Base-by-base conservation (phyloP, 2,888 invertebrate genomes). In the Cryptocephalus primarius region DNA sequence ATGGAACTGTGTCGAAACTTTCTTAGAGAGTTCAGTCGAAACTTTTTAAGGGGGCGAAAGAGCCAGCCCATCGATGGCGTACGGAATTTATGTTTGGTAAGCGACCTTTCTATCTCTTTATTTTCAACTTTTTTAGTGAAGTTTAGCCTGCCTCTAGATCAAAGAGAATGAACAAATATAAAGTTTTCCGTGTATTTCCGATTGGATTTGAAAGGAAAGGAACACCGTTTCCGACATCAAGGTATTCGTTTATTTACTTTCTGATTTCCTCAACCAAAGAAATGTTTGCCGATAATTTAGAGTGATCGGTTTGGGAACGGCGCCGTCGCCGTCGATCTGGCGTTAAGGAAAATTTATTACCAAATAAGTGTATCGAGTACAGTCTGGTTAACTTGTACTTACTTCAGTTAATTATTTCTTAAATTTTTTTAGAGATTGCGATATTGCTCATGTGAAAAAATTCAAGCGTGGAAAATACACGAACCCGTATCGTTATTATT, bases 81-180 rank as follows among this genome's bases (percentile, higher is more conserved):
- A 44, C 42, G 31, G 33, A 42, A 42, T 42, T 32, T 42, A 32
- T 42, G 42, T 42, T 22, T 33, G 42, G 42, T 42, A 42, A 42
- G 33, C 42, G 42, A 32, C 32, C 31, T 13, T 42, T 32, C 22
- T 32, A 33, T 32, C 11, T 42, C 40, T n/a, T n/a, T 32, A 32
- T 42, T 42, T 42, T 32, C n/a, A 13, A n/a, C 32, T 32, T 32
- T 42, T 42, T 42, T 31, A 33, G 8, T 10, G 11, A 33, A 42
- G 42, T 42, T 42, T 42, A 32, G 42, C 42, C 11, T 13, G 42
- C 11, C 22, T 32, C 42, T 33, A 44, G 48, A 53, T 55, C 49
- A 57, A 55, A 55, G 53, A 41, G 49, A 55, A 54, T 52, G 44
- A 49, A 46, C 46, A 49, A 46, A 44, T 49, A 49, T 49, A 49